Conservation (phyloP, 2,797 vertebrate species). For the Notamacropus eugenii region DNA sequence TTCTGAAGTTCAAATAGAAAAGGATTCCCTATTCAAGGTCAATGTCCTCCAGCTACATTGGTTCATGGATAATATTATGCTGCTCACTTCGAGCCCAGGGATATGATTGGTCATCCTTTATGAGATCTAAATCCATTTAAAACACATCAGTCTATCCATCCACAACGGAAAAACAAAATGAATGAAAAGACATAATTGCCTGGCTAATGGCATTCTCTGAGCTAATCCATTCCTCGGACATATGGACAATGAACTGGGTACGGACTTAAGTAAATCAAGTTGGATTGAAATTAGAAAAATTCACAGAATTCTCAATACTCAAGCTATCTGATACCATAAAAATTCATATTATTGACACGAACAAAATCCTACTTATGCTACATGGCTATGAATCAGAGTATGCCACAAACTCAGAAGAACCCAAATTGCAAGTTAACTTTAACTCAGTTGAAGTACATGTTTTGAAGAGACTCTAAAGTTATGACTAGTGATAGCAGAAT, state of each 20-base stretch:
- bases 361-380: not conserved
- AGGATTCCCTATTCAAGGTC: not conserved
- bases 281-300: not conserved
- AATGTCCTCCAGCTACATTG: not conserved
- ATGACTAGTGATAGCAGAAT: not conserved
- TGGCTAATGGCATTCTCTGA: not conserved
- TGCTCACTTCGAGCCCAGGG: not conserved
- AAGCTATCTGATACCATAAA: not conserved
- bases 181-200: not conserved
- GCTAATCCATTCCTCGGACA: not conserved
- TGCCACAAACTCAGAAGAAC: not conserved
- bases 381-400: not conserved
- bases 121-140: not conserved
- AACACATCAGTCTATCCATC: not conserved
- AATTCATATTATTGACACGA: not conserved
- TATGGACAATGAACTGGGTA: not conserved
- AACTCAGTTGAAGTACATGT: slow-evolving; percentile 2
- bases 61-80: not conserved
- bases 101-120: not conserved
- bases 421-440: not conserved
- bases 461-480: slow-evolving; percentile 6
- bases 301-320: not conserved
- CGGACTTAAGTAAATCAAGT: not conserved
- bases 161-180: not conserved
- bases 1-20: not conserved